Base-by-base conservation (phyloP, 2,113 vertebrate genomes). In the Muntiacus muntjak region DNA sequence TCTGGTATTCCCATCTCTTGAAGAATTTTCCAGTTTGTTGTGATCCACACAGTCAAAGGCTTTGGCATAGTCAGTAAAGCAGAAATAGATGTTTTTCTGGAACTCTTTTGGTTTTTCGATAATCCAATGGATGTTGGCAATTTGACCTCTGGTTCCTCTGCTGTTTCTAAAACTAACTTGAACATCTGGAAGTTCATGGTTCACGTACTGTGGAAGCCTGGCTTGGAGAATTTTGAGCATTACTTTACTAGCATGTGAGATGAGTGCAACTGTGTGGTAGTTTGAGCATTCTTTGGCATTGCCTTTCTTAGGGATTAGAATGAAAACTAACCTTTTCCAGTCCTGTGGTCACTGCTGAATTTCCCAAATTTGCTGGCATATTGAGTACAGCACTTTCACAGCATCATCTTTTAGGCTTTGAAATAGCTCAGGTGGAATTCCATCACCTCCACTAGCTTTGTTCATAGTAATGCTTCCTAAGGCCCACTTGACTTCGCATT, bases 221-320 rank as follows among this genome's bases (percentile, higher is more conserved):
- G 62, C 62, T 64, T 64, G 62, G 62, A 64, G 62, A 33, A 64
- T 64, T 64, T 64, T 64, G 15, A 64, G 14, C 15, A 33, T 16
- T 16, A 64, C 30, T 64, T 64, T 33, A 8, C 30, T 64, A 64
- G 62, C 0, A 1, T 1, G 15, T 64, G 62, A 64, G 62, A 64
- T 33, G 3, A 64, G 30, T n/a, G 62, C 15, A 64, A n/a, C n/a
- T n/a, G 15, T 64, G 30, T 0, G 0, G 7, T 33, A n/a, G 15
- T 64, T n/a, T 64, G 62, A 64, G 30, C 62, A 17, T 64, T 17
- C 30, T 64, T 64, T 64, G 62, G 62, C 30, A 64, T 64, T 4
- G 62, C 7, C 7, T 64, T 64, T 64, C 30, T 64, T 64, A n/a
- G 62, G 62, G 62, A 64, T 16, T n/a, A 30, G 15, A n/a, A 64